Evolutionary conservation across 2,888 invertebrate genomes (phyloP).

Genomic region (Leptinotarsa haldemani): DNA sequence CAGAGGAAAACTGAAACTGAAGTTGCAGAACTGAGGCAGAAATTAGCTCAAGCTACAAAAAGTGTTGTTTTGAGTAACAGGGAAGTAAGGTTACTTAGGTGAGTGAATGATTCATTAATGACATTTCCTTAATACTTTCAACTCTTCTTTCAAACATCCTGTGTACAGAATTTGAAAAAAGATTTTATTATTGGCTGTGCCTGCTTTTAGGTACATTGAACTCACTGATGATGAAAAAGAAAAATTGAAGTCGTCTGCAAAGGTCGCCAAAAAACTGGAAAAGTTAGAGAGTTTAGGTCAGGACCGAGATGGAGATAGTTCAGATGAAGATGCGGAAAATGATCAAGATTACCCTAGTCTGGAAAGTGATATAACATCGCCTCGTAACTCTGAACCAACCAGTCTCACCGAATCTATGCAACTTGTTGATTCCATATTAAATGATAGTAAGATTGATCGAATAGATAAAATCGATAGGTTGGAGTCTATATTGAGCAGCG

Average conservation of each 20-base stretch:
- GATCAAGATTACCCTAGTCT: constrained; percentile 82
- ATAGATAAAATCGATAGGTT: constrained; percentile 87
- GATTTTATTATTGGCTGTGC: too few relatives aligned
- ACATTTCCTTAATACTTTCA: neutral
- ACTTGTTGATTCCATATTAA: constrained; percentile 86
- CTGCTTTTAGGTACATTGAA: constrained; percentile 75
- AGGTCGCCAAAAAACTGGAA: constrained; percentile 92
- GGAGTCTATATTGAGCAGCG: constrained; percentile 86
- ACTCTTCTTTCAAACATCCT: too few relatives aligned
- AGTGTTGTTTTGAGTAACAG: constrained; percentile 92
- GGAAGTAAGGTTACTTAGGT: constrained; percentile 87
- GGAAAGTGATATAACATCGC: constrained; percentile 81
- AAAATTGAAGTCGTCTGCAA: constrained; percentile 89
- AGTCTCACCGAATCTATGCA: constrained; percentile 91
- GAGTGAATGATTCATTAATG: constrained; percentile 33
- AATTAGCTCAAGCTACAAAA: constrained; percentile 83
- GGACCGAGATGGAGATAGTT: constrained; percentile 74
- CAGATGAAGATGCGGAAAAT: constrained; percentile 81
- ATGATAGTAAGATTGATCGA: constrained; percentile 85
- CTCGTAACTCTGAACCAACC: constrained; percentile 81
- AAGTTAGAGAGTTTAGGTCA: constrained; percentile 86
- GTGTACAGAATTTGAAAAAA: too few relatives aligned
- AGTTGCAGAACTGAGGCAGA: constrained; percentile 85
- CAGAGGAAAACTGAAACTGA: constrained; percentile 92
- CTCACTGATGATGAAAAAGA: constrained; percentile 93